Base-by-base conservation (phyloP, 2,797 vertebrate genomes). In the Hozukius guyotensis region DNA sequence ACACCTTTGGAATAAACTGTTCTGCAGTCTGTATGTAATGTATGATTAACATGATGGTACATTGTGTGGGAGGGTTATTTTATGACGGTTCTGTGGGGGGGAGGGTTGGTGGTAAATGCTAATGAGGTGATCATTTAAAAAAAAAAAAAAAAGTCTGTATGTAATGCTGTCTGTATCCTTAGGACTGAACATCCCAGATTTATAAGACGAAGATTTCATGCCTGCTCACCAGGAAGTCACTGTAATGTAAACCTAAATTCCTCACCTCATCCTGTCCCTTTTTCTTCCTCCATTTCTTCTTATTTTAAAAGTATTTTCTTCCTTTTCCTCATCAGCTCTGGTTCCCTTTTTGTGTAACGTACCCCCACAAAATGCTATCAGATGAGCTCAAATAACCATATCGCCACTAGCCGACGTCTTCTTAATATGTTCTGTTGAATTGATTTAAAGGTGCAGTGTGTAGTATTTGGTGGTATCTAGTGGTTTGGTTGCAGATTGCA, bases 61-160 rank as follows among this genome's bases (percentile, higher is more conserved):
- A 55, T 16, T 79, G 82, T 78, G 86, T 92, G 76, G 87, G 78
- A 84, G 77, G 75, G 32, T 20, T 80, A 65, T 71, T 70, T 80
- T 72, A 77, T 83, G 62, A 80, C 66, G 63, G 64, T 62, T 66
- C 42, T 59, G 46, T 56, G 68, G 77, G 52, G 69, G 49, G 46
- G 5, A 46, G 61, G 42, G 56, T 8, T 55, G 72, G 42, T 60
- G 81, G 22, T 73, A 71, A 80, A 83, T 85, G 63, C 72, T 69
- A 88, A 86, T 80, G 77, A 85, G 42, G 36, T 42, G 78, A 79
- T 65, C 8, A 42, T 72, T 70, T n/a, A 31, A 31, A 4, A 46
- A 34, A 4, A 20, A 46, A 60, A 46, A 71, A 55, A 68, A 46
- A 52, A n/a, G 31, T 75, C 52, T 65, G 25, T 11, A 6, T 64